A percentile compares a stretch with the other conserved stretches of the same genome.
Evolutionary conservation across 2,888 invertebrate species (phyloP).

Genomic region (Mallateleia sp.): DNA sequence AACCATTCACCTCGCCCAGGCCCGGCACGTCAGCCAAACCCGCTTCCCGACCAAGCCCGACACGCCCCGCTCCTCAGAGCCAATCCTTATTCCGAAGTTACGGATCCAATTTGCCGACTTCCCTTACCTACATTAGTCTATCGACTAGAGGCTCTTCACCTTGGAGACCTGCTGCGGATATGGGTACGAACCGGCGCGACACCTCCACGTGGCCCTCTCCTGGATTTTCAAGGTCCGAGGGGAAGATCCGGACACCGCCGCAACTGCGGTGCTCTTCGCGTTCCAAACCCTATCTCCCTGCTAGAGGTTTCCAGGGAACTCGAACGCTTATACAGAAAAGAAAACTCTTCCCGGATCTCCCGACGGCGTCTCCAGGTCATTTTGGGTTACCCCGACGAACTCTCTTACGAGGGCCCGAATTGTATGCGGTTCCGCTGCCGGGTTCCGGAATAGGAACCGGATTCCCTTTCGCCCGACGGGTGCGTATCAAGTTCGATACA

Average conservation of each 20-base stretch:
- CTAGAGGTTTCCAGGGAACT: constrained; percentile 90
- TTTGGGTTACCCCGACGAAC: constrained; percentile 90
- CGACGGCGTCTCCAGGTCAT: constrained; percentile 91
- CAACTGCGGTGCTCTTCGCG: constrained; percentile 90
- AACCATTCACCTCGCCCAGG: constrained; percentile 81
- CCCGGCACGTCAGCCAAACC: constrained; percentile 79
- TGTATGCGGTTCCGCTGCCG: constrained; percentile 91
- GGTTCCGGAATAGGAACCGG: constrained; percentile 91
- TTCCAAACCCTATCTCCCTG: constrained; percentile 91
- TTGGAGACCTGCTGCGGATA: constrained; percentile 91
- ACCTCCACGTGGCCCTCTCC: constrained; percentile 86
- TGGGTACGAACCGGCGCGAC: constrained; percentile 85
- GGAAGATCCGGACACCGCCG: constrained; percentile 90
- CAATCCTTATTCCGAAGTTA: constrained; percentile 93
- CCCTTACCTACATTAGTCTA: constrained; percentile 93
- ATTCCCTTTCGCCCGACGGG: constrained; percentile 91
- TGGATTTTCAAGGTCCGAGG: constrained; percentile 91
- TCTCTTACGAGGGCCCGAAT: constrained; percentile 90
- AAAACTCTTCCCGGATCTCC: constrained; percentile 90
- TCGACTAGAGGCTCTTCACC: constrained; percentile 89
- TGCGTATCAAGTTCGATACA: constrained; percentile 84
- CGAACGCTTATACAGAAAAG: constrained; percentile 91
- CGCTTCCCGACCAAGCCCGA: constrained; percentile 91
- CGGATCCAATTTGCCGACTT: constrained; percentile 93
- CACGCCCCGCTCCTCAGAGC: constrained; percentile 93